A percentile compares a stretch with the other conserved stretches of the same genome.
These are phyloP conservation scores for Myotis davidii DNA, from an alignment of 2,113 vertebrate genomes.

Conservation along the genomic window DNA sequence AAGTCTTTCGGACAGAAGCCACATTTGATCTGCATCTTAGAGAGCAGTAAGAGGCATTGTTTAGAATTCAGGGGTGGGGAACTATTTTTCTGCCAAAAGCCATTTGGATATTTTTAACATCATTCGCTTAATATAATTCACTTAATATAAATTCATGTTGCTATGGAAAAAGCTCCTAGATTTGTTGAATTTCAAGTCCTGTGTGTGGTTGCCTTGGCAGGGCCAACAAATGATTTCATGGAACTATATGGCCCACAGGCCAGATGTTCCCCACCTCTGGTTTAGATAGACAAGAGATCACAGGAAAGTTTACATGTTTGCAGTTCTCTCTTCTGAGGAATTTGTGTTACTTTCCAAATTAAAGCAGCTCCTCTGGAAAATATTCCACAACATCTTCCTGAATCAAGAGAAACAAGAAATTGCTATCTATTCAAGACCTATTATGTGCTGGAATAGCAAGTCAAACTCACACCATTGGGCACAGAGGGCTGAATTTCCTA, in stretches of 20 bases:
- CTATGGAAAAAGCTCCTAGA: no score
- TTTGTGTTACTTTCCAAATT: neutral
- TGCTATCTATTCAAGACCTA: neutral
- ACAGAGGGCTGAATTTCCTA: neutral
- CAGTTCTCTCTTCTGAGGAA: neutral
- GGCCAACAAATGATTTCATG: no score
- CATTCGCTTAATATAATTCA: no score
- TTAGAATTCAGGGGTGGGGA: neutral
- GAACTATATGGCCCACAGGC: no score
- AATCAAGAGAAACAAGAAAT: neutral
- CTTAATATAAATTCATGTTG: no score
- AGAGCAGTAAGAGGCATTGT: neutral
- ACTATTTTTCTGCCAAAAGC: no score
- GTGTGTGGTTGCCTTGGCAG: no score
- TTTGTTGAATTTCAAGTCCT: no score
- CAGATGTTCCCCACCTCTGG: no score
- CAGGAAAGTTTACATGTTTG: neutral
- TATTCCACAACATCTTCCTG: neutral
- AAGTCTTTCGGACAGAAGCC: neutral
- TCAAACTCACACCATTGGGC: neutral
- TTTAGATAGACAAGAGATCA: neutral
- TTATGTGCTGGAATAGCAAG: neutral
- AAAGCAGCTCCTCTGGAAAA: neutral
- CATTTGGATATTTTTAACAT: no score
- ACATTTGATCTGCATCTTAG: neutral